phyloP scores from a whole-genome alignment of 2,888 invertebrate genomes.

The Stictocephala bisonia region DNA sequence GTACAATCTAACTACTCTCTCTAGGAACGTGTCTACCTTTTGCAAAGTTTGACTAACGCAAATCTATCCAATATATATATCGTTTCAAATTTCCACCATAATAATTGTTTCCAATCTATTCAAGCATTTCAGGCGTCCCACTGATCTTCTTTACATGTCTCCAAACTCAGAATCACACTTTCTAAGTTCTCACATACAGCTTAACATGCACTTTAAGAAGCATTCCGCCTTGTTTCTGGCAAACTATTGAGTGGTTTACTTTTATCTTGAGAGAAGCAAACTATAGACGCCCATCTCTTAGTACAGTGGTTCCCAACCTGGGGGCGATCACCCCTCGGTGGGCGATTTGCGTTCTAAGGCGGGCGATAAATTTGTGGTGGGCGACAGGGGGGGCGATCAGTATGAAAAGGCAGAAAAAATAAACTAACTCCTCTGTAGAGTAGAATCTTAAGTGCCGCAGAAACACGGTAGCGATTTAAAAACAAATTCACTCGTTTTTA shows the following conservation, averaged over 20 bases:
- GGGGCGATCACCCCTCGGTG: too few species aligned
- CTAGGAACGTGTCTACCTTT: too few species aligned
- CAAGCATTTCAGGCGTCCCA: constrained; percentile 31
- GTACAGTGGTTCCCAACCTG: too few species aligned
- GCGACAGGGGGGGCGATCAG: too few species aligned
- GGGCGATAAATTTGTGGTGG: too few species aligned
- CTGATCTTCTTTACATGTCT: background rate
- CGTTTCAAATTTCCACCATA: constrained; percentile 23
- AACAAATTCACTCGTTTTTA: too few species aligned
- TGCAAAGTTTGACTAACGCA: constrained; percentile 18
- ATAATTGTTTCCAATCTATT: constrained; percentile 37
- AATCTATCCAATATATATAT: constrained; percentile 4
- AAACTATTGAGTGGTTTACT: constrained; percentile 32
- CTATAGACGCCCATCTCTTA: constrained; percentile 19
- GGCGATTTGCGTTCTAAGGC: too few species aligned
- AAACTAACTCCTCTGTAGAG: too few species aligned
- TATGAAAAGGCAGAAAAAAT: too few species aligned
- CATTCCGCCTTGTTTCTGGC: constrained; percentile 39
- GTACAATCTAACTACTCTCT: too few species aligned
- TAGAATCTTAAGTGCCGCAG: too few species aligned
- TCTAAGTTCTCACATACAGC: constrained; percentile 18
- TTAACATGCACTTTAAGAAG: constrained; percentile 22
- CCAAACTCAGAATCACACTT: constrained; percentile 12
- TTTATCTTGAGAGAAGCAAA: background rate
- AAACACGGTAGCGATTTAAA: too few species aligned